Base-by-base conservation (phyloP, 2,888 invertebrate species). In the Rhyacophila evoluta region DNA sequence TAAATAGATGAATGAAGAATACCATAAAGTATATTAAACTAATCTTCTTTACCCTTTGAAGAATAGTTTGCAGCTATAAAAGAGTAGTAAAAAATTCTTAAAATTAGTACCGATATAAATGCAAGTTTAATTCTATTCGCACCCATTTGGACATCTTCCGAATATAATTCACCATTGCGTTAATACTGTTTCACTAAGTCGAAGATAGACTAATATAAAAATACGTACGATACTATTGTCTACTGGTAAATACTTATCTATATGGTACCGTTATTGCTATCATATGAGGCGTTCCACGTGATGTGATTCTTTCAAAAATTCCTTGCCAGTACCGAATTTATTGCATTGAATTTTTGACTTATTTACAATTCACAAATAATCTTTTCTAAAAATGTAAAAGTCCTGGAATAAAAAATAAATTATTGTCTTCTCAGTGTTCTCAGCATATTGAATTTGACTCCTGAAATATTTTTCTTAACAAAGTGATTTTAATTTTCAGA, bases 171-270 rank as follows among this genome's bases (percentile, higher is more conserved):
- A 72, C 37, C 37, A 37, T 36, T 36, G 37, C 19, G 37, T 71
- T 78, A 78, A 78, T 78, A 78, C 74, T 75, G 74, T 38, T 78
- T 75, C 67, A 69, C 72, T 75, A 75, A 72, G 72, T 79, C 74
- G 55, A 79, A 74, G 71, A 70, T 69, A 76, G 37, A 77, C 69
- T 73, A 73, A 74, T 27, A 55, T 67, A 55, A 75, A 75, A 29
- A 27, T 73, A 73, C 69, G 67, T 68, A 78, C 67, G 72, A 70
- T 80, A 76, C 38, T 78, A 78, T 79, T 71, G 38, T 78, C 81
- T 81, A 81, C 79, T 81, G 81, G 81, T 81, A 81, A 81, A 77
- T 81, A 80, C 81, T 81, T 81, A 81, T 79, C 68, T 70, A 72
- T 77, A 79, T 81, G 81, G 81, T 81, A 81, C 79, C 73, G 67